Evolutionary conservation across 2,797 vertebrate species (phyloP).

Genomic region (Acipenser transmontanus): DNA sequence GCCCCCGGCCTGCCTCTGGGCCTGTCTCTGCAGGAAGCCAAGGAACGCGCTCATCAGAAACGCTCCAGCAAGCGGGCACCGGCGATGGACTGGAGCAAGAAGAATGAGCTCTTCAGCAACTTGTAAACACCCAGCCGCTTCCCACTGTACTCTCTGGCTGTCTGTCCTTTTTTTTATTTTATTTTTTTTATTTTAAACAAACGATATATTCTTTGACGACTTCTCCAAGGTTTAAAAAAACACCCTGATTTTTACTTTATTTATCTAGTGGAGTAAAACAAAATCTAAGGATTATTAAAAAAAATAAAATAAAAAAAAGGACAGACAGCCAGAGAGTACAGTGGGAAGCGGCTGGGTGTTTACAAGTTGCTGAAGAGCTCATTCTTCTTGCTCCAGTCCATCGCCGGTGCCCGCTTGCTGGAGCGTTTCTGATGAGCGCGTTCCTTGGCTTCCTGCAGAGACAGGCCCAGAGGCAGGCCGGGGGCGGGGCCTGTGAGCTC

Average conservation of each 20-base stretch:
- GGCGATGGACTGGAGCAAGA: conserved; percentile 97
- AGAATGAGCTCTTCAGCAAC: conserved; percentile 94
- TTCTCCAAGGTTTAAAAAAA: too few species aligned
- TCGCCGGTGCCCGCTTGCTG: conserved; percentile 83
- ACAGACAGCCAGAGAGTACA: too few species aligned
- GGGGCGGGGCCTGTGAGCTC: not conserved
- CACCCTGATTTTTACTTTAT: too few species aligned
- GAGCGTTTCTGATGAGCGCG: conserved; percentile 84
- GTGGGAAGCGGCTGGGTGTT: conserved; percentile 17
- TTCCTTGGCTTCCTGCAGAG: conserved; percentile 84
- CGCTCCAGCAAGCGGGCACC: conserved; percentile 85
- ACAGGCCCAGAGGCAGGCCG: conserved; percentile 72
- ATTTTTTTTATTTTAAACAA: too few species aligned
- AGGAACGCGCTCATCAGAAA: conserved; percentile 86
- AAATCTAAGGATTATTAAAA: too few species aligned
- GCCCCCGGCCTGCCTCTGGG: conserved; percentile 62
- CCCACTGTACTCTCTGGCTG: too few species aligned
- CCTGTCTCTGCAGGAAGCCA: conserved; percentile 80
- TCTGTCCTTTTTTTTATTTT: too few species aligned
- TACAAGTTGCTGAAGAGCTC: conserved; percentile 95
- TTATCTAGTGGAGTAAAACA: too few species aligned
- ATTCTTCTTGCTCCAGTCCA: conserved; percentile 99
- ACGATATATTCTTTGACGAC: too few species aligned
- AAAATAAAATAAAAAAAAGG: too few species aligned
- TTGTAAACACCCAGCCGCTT: conserved; percentile 55